These are phyloP conservation scores for Melanaphis sacchari DNA, from an alignment of 1,140 invertebrate species.

Conservation along the genomic window DNA sequence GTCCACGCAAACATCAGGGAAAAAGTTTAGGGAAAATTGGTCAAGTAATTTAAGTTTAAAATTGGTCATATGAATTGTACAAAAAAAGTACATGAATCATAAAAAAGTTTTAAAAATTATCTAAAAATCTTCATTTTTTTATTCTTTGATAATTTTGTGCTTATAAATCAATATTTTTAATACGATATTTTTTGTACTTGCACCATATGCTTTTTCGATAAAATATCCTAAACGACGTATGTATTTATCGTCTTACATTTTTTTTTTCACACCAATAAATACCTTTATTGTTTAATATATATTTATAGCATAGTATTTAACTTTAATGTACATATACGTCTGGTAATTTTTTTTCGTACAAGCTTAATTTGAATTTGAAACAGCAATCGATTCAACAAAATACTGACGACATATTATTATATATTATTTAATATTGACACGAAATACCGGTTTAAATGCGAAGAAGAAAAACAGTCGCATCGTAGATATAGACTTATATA, in stretches of 20 bases:
- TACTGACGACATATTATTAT: too few relatives aligned
- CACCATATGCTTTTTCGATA: background rate
- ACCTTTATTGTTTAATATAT: background rate
- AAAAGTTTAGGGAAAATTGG: too few relatives aligned
- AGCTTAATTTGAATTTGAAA: background rate
- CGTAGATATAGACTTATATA: background rate
- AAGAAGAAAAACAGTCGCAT: background rate
- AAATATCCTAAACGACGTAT: background rate
- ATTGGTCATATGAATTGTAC: too few relatives aligned
- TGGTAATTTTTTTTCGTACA: background rate
- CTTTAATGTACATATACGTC: background rate
- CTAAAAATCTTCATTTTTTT: background rate
- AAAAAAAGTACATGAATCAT: too few relatives aligned
- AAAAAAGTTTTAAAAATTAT: too few relatives aligned
- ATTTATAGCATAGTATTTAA: background rate
- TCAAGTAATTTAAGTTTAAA: too few relatives aligned
- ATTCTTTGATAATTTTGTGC: background rate
- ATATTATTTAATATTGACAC: too few relatives aligned
- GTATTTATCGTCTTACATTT: background rate
- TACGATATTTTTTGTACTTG: background rate
- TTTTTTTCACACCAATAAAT: background rate
- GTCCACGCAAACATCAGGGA: background rate
- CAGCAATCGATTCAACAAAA: conserved; percentile 11
- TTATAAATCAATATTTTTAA: background rate
- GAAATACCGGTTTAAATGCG: background rate